Conservation (phyloP, 2,113 vertebrate species). For the Cottus gobio region DNA sequence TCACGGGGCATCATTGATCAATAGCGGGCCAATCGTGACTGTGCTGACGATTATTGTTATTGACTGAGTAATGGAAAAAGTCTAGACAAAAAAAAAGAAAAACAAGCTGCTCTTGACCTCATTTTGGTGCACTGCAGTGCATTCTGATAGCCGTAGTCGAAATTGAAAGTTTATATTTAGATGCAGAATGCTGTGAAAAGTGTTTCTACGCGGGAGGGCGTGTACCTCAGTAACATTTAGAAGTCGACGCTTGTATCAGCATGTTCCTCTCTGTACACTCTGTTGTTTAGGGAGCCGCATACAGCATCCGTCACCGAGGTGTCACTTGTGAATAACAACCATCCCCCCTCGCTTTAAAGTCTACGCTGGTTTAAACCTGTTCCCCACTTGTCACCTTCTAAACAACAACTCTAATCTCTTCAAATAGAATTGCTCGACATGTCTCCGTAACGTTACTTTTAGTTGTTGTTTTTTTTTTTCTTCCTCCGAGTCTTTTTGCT, state of each 20-base stretch:
- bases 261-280: conserved; percentile 40
- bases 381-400: conserved; percentile 60
- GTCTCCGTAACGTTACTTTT: conserved; percentile 25
- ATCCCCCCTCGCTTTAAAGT: conserved; percentile 26
- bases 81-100: conserved; percentile 54
- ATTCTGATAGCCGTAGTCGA: conserved; percentile 42
- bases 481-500: conserved; percentile 48
- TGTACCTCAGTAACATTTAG: conserved; percentile 45
- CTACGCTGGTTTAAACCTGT: conserved; percentile 50
- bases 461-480: conserved; percentile 17
- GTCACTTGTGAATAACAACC: conserved; percentile 60
- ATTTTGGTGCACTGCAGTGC: conserved; percentile 51
- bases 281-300: conserved; percentile 56
- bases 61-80: conserved; percentile 65
- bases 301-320: conserved; percentile 66
- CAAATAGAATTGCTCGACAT: conserved; percentile 48
- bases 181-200: conserved; percentile 31
- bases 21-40: conserved; percentile 47
- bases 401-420: conserved; percentile 61
- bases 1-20: conserved; percentile 57
- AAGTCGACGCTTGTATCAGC: conserved; percentile 64
- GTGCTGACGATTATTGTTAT: conserved; percentile 52
- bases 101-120: conserved; percentile 58
- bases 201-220: conserved; percentile 23
- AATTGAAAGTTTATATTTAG: conserved; percentile 69